phyloP scores from a whole-genome alignment of 2,888 invertebrate species.

The Noctuana brunneofusca region DNA sequence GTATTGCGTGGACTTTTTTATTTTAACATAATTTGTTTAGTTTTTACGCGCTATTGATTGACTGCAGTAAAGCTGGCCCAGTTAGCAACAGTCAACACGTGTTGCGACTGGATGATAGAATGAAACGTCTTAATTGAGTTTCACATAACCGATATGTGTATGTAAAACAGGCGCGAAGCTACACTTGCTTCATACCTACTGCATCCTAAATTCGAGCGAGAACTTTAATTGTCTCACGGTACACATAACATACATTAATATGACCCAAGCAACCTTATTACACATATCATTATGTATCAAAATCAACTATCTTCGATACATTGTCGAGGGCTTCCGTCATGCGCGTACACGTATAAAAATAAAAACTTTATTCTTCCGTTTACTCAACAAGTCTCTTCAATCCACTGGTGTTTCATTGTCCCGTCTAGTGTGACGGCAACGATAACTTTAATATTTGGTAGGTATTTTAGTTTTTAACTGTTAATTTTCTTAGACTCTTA shows the following conservation, averaged over 20 bases:
- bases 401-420: not conserved
- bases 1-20: slow-evolving; percentile 9
- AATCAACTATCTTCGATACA: not conserved
- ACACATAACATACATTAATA: not conserved
- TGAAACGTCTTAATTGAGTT: slow-evolving; percentile 29
- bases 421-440: not conserved
- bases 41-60: slow-evolving; percentile 63
- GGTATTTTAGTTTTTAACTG: too few species aligned
- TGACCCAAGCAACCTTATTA: not conserved
- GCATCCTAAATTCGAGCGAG: not conserved
- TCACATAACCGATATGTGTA: slow-evolving; percentile 3
- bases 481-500: too few species aligned
- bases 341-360: not conserved
- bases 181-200: not conserved
- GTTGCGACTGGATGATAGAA: slow-evolving; percentile 45
- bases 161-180: not conserved
- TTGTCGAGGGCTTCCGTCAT: slow-evolving; percentile 3
- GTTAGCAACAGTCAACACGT: slow-evolving; percentile 61
- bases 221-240: not conserved
- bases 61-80: slow-evolving; percentile 63
- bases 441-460: too few species aligned
- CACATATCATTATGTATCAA: slow-evolving; percentile 9
- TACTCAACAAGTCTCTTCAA: not conserved
- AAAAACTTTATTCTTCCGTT: slow-evolving; percentile 18
- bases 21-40: slow-evolving; percentile 62